phyloP scores from a whole-genome alignment of 2,113 vertebrate species.

The Erythrocercus mccallii region DNA sequence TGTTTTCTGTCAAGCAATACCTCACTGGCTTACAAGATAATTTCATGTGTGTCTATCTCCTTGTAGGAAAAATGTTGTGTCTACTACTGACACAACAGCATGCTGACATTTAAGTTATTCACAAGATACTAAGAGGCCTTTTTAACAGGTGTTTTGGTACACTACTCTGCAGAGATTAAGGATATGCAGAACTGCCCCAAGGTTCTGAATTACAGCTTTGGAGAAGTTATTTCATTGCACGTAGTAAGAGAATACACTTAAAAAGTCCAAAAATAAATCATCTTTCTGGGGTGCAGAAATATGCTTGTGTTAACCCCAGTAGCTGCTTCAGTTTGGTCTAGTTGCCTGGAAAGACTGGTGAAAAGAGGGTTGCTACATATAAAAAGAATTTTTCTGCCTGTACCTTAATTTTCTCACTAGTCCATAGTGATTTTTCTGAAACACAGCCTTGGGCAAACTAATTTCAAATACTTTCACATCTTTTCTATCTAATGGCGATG shows the following conservation, averaged over 20 bases:
- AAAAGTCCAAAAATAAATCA: not conserved
- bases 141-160: not conserved
- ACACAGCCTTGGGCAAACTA: not conserved
- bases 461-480: not conserved
- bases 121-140: not conserved
- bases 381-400: not conserved
- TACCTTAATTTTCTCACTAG: not conserved
- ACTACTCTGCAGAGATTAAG: not conserved
- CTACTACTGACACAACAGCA: not conserved
- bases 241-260: not conserved
- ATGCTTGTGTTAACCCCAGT: not conserved
- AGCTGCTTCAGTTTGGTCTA: not conserved
- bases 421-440: not conserved
- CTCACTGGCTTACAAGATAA: not conserved
- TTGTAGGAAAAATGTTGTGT: not conserved
- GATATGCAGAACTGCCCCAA: not conserved
- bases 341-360: not conserved
- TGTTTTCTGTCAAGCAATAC: not conserved
- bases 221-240: not conserved
- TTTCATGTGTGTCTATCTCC: not conserved
- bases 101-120: not conserved
- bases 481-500: not conserved
- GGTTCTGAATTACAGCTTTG: not conserved
- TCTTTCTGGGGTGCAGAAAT: not conserved
- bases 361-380: not conserved